Evolutionary conservation across 1,140 invertebrate species (phyloP), one percentile per base, ranked within the genome.

Genomic region (Maniola jurtina): DNA sequence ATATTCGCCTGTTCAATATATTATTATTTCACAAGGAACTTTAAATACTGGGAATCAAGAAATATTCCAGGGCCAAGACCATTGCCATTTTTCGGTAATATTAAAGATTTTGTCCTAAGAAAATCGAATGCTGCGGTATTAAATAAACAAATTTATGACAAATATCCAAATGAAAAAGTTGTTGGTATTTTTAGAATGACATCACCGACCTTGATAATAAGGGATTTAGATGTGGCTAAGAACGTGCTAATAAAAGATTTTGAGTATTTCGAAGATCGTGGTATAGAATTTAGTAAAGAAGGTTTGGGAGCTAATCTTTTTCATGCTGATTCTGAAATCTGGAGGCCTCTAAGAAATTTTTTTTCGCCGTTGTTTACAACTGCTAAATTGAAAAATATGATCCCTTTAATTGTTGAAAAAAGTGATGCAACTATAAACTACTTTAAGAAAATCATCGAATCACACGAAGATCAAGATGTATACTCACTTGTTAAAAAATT

Each of bases 161-260:
- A 40, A 1, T 74, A 57, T 50, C 76, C 73, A 0, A 65, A 78
- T 55, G 71, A 66, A 45, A 73, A 71, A 65, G 64, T 73, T 3
- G 64, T 82, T 33, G 84, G 85, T 6, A 52, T 83, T 7, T 87
- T 70, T 48, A 71, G 71, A 45, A 64, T 76, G 66, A 71, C 81
- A 13, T 81, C 88, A 2, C 92, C 93, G 0, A 73, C 81, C 3
- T 64, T 93, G 6, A 66, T 93, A 0, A 48, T 92, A 0, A 81
- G 91, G 11, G 92, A 95, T 76, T 83, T 93, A 25, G 91, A 93
- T 7, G 70, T 95, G 2, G 89, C 94, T 0, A 93, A 93, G 73
- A 79, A 89, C 33, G 88, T 95, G 5, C 64, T 94, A 34, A 88
- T 92, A 10, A 93, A 92, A 75, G 92, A 94, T 69, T 94, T 93